Evolutionary conservation across 2,113 vertebrate genomes (phyloP).

Genomic region (Falco punctatus): DNA sequence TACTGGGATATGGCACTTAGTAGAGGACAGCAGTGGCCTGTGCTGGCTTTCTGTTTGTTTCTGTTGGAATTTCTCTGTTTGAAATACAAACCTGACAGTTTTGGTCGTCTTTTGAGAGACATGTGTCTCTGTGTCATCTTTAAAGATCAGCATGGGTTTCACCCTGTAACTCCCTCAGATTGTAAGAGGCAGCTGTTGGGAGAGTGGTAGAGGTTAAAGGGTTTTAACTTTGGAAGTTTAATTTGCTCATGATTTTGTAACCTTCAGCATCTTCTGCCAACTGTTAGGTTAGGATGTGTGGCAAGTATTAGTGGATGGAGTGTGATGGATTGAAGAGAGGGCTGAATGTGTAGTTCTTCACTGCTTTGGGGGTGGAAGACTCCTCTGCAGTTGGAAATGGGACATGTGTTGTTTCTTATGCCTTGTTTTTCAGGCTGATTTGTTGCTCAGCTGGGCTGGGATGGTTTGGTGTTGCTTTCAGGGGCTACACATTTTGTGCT

Average conservation of each 20-base stretch:
- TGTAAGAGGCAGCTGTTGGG: neutral
- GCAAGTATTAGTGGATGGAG: neutral
- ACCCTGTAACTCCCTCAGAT: neutral
- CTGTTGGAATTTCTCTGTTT: neutral
- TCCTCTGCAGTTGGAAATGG: neutral
- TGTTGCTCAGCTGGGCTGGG: neutral
- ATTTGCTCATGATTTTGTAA: neutral
- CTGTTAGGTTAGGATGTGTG: rapidly evolving
- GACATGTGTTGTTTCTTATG: neutral
- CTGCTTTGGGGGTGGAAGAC: neutral
- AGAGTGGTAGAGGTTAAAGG: neutral
- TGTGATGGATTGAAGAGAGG: neutral
- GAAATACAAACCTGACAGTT: neutral
- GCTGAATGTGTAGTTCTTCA: neutral
- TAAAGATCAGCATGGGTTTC: neutral
- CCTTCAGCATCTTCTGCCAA: neutral
- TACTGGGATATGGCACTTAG: neutral
- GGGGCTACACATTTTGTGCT: neutral
- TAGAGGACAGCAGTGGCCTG: neutral
- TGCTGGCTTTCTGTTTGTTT: neutral
- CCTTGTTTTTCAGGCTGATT: neutral
- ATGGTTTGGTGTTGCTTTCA: neutral
- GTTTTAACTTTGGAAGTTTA: neutral
- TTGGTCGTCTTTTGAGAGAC: neutral
- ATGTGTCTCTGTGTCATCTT: neutral